Evolutionary conservation across 2,797 vertebrate genomes (phyloP).

Genomic region (Lindbergichthys nudifrons): DNA sequence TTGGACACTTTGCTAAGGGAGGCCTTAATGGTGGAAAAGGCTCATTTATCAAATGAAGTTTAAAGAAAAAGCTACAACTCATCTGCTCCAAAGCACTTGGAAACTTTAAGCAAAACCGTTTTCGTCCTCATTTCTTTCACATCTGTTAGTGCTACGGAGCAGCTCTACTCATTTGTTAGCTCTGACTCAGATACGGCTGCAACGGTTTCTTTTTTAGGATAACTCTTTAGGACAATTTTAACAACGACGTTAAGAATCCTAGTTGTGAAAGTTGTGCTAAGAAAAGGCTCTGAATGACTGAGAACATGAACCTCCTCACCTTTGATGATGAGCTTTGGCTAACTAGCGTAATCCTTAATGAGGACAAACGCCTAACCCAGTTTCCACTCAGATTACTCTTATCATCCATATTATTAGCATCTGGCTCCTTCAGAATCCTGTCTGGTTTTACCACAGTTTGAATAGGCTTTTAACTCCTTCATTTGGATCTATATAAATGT

Average conservation of each 20-base stretch:
- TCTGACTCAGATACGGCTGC: conserved; percentile 28
- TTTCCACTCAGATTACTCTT: conserved; percentile 67
- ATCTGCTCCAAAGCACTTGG: conserved; percentile 55
- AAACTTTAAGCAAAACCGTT: conserved; percentile 63
- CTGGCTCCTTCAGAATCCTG: conserved; percentile 39
- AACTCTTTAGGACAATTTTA: conserved; percentile 11
- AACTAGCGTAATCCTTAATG: conserved; percentile 56
- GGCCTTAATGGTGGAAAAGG: conserved; percentile 69
- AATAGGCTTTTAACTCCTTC: conserved; percentile 15
- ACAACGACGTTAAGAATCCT: conserved; percentile 27
- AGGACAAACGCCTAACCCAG: conserved; percentile 50
- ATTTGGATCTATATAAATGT: conserved; percentile 15
- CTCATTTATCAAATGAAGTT: conserved; percentile 75
- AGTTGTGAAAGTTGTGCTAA: conserved; percentile 21
- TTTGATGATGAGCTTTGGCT: conserved; percentile 56
- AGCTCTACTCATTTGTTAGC: conserved; percentile 49
- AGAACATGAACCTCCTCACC: conserved; percentile 34
- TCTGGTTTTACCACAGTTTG: conserved; percentile 32
- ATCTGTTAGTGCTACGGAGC: conserved; percentile 55
- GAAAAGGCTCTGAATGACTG: conserved; percentile 22
- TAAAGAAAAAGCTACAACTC: conserved; percentile 65
- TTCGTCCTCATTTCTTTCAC: conserved; percentile 65
- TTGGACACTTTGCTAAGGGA: conserved; percentile 61
- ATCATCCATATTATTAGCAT: conserved; percentile 53
- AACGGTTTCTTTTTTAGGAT: conserved; percentile 50